Evolutionary conservation across 2,888 invertebrate genomes (phyloP).

Genomic region (Conus canariensis): DNA sequence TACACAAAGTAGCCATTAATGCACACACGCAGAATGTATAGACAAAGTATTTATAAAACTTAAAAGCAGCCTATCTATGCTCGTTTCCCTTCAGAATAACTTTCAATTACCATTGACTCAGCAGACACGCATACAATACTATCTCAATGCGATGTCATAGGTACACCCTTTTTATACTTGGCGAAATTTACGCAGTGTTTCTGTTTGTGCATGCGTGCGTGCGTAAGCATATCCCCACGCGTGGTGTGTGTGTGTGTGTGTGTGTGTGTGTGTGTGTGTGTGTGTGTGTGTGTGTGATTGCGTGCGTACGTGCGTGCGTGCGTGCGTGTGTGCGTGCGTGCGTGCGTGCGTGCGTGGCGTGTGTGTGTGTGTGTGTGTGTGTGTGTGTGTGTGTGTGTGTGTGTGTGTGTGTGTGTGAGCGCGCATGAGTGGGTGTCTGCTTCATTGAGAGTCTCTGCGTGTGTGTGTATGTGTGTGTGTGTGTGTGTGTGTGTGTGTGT

Average conservation of each 20-base stretch:
- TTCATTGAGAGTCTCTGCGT: slow-evolving; percentile 22
- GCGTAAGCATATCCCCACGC: no score
- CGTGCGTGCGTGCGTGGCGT: no score
- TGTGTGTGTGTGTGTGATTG: background rate
- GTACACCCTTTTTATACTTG: no score
- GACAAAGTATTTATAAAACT: no score
- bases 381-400: slow-evolving; percentile 14
- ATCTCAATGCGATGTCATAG: no score
- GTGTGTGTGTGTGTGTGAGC: slow-evolving; percentile 12
- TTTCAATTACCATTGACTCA: no score
- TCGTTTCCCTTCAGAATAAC: no score
- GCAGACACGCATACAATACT: no score
- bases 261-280: background rate
- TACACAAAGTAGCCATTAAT: no score
- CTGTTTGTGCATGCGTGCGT: background rate
- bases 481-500: background rate
- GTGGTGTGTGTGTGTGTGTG: background rate
- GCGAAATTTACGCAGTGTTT: no score
- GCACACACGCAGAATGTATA: no score
- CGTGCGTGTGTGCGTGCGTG: background rate
- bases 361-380: background rate
- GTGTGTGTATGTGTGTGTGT: background rate
- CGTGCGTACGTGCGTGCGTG: background rate
- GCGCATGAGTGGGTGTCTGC: background rate
- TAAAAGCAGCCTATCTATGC: no score